Evolutionary conservation across 2,797 vertebrate species (phyloP), one percentile per base, ranked within the genome.

Genomic region (Coendou prehensilis): DNA sequence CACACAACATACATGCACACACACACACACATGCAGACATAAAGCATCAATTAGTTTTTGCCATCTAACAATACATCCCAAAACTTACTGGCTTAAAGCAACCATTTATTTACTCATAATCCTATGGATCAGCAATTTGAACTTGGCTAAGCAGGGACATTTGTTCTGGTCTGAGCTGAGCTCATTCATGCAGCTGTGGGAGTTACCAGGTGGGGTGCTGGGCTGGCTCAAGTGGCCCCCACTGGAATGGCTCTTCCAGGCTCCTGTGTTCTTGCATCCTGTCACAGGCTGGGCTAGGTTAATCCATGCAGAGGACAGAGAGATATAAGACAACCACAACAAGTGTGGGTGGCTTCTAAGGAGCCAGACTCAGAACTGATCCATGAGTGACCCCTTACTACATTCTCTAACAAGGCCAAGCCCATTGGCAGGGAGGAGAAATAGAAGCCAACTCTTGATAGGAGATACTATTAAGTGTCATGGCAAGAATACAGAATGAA

Each of bases 1-100:
- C 41, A 73, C 10, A 71, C 30, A 87, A 45, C 64, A 79, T 67
- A 61, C 8, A 14, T 9, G 69, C 17, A 15, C 4, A 54, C 0
- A 3, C 9, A 6, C 13, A 75, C 9, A 28, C n/a, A 69, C 7
- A 30, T 10, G n/a, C 4, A 7, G 8, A 67, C 7, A 15, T 20
- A 67, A 11, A 47, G 5, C 22, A 81, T 67, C 57, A 67, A 26
- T 79, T 79, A 45, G 17, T 45, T 83, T 87, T 85, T 69, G 52
- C 75, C 84, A 64, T n/a, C 56, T 95, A 97, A 95, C 56, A 89
- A 95, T 78, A 37, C 18, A 57, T 37, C 64, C 59, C 59, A 2
- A 71, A 64, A 81, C 3, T 9, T 47, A 50, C 0, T 85, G 63
- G 63, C 61, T 91, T 61, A 57, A 69, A 56, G 45, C 47, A 76